Evolutionary conservation across 2,888 invertebrate species (phyloP).

Genomic region (Empis livida): DNA sequence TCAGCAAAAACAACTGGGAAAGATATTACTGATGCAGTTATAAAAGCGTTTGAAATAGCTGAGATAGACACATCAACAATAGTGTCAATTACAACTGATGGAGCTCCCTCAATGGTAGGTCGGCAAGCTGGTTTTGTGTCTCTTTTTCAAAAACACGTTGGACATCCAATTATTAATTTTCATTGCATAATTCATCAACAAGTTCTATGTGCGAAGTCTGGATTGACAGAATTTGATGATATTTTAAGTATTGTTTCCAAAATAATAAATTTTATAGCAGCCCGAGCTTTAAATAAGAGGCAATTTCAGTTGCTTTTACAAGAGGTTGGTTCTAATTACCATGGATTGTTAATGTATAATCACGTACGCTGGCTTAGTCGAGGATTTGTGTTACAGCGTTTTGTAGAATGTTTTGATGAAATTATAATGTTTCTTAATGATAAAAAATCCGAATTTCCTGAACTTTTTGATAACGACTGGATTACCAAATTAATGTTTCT

Average conservation of each 20-base stretch:
- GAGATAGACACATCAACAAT: background rate
- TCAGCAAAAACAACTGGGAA: slow-evolving; percentile 7
- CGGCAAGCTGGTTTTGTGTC: background rate
- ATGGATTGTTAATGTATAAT: slow-evolving; percentile 1
- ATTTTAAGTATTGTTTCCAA: background rate
- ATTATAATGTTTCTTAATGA: slow-evolving; percentile 1
- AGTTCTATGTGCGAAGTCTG: slow-evolving; percentile 1
- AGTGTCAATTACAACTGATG: slow-evolving; percentile 2
- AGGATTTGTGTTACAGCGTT: slow-evolving; percentile 1
- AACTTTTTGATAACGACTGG: background rate
- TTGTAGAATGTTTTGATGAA: slow-evolving; percentile 1
- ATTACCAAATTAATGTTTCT: background rate
- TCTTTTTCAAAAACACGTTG: slow-evolving; percentile 1
- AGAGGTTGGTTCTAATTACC: background rate
- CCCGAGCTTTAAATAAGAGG: background rate
- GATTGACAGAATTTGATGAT: background rate
- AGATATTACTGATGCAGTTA: slow-evolving; percentile 1
- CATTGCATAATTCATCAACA: slow-evolving; percentile 3
- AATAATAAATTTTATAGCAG: background rate
- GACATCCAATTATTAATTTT: slow-evolving; percentile 1
- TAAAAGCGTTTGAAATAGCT: background rate
- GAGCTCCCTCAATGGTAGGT: background rate
- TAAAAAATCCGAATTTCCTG: background rate
- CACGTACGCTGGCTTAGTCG: background rate
- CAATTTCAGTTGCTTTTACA: slow-evolving; percentile 1